phyloP scores from a whole-genome alignment of 2,888 invertebrate species.

The Plebejus argus region DNA sequence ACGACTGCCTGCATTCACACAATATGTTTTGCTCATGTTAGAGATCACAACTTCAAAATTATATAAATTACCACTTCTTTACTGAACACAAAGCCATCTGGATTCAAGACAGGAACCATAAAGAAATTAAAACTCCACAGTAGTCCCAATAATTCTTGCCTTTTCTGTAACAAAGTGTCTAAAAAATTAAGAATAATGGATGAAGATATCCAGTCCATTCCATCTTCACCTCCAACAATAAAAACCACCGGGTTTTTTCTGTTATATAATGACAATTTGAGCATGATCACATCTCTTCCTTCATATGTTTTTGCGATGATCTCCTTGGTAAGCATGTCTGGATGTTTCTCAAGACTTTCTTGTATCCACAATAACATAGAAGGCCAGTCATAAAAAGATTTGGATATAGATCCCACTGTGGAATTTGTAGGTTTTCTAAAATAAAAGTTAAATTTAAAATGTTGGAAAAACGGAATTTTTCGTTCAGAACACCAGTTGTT shows the following conservation, averaged over 20 bases:
- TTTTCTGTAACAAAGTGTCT: slow-evolving; percentile 48
- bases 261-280: slow-evolving; percentile 54
- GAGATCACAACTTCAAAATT: neutral
- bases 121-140: slow-evolving; percentile 58
- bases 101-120: slow-evolving; percentile 66
- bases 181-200: slow-evolving; percentile 58
- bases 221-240: slow-evolving; percentile 66
- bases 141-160: slow-evolving; percentile 44
- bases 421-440: neutral
- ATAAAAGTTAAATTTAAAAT: neutral
- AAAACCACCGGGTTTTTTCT: slow-evolving; percentile 50
- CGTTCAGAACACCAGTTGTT: neutral
- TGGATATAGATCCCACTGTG: slow-evolving; percentile 33
- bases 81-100: slow-evolving; percentile 68
- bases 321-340: slow-evolving; percentile 47
- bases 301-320: slow-evolving; percentile 59
- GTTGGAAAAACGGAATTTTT: neutral
- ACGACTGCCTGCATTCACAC: neutral
- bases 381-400: slow-evolving; percentile 50
- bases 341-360: slow-evolving; percentile 42
- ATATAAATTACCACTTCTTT: slow-evolving; percentile 50
- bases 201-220: slow-evolving; percentile 64
- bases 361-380: slow-evolving; percentile 51
- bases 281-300: slow-evolving; percentile 55
- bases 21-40: too few relatives aligned